Percentiles rank a stretch among this genome's conserved stretches.
Conservation (phyloP, 1,140 invertebrate genomes). For the Parapsyche elsis region DNA sequence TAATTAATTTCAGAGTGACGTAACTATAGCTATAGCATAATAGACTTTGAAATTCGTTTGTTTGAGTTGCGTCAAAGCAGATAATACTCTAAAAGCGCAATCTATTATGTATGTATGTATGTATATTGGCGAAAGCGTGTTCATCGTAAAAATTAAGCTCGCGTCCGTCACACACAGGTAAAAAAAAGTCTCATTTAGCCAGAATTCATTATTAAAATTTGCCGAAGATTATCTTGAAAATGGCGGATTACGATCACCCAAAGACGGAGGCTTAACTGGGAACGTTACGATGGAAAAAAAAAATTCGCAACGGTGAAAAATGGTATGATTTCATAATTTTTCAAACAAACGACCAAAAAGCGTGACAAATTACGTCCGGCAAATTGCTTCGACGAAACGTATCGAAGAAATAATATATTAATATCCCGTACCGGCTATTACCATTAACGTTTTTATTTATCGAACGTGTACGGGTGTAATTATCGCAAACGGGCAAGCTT, state of each 20-base stretch:
- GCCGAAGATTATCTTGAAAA: conserved; percentile 13
- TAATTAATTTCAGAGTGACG: too few species aligned
- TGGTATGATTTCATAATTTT: conserved; percentile 49
- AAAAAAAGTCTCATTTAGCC: neutral
- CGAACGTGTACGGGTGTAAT: neutral
- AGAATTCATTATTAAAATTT: conserved; percentile 22
- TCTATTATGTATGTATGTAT: too few species aligned
- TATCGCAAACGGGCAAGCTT: too few species aligned
- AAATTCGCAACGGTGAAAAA: conserved; percentile 38
- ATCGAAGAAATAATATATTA: conserved; percentile 36
- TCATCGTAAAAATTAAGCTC: neutral
- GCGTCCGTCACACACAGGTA: neutral
- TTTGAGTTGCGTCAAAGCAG: too few species aligned
- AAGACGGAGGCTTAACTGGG: too few species aligned
- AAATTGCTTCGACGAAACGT: conserved; percentile 28
- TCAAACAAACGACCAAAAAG: conserved; percentile 44
- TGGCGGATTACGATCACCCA: neutral
- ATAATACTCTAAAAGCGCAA: too few species aligned
- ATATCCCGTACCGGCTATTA: neutral
- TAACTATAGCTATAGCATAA: too few species aligned
- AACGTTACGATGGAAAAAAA: conserved; percentile 1
- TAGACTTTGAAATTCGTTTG: too few species aligned
- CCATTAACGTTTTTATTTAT: neutral
- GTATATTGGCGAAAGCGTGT: too few species aligned
- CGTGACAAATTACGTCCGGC: conserved; percentile 45